phyloP scores from a whole-genome alignment of 2,888 invertebrate genomes.

The Mimumesa dahlbomi region DNA sequence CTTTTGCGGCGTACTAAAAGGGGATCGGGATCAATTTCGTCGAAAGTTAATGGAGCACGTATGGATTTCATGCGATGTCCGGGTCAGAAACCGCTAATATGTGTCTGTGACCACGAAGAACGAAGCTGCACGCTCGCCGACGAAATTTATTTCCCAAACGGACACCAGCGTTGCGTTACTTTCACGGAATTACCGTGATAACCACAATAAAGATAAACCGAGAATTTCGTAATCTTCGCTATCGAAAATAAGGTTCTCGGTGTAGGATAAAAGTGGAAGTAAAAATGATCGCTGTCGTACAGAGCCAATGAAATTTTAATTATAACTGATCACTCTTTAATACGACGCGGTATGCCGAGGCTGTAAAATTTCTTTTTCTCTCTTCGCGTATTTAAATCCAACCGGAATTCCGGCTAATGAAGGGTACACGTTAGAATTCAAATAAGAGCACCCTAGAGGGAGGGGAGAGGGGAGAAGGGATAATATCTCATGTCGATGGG shows the following conservation, averaged over 20 bases:
- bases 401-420: too few species aligned
- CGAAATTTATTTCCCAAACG: background rate
- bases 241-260: background rate
- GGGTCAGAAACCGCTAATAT: constrained; percentile 39
- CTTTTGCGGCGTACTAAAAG: constrained; percentile 21
- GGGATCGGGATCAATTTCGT: constrained; percentile 50
- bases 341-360: too few species aligned
- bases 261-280: too few species aligned
- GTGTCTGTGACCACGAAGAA: constrained; percentile 8
- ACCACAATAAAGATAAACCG: background rate
- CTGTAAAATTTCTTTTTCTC: too few species aligned
- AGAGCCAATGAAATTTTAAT: too few species aligned
- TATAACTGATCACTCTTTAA: too few species aligned
- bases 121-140: background rate
- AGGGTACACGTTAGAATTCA: too few species aligned
- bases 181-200: constrained; percentile 27
- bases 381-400: too few species aligned
- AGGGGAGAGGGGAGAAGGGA: too few species aligned
- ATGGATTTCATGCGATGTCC: constrained; percentile 39
- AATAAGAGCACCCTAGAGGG: too few species aligned
- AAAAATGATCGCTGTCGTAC: too few species aligned
- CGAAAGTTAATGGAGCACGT: constrained; percentile 50
- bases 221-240: background rate
- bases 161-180: constrained; percentile 3
- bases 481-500: too few species aligned